Evolutionary conservation across 2,113 vertebrate genomes (phyloP).

Genomic region (Vimba vimba): DNA sequence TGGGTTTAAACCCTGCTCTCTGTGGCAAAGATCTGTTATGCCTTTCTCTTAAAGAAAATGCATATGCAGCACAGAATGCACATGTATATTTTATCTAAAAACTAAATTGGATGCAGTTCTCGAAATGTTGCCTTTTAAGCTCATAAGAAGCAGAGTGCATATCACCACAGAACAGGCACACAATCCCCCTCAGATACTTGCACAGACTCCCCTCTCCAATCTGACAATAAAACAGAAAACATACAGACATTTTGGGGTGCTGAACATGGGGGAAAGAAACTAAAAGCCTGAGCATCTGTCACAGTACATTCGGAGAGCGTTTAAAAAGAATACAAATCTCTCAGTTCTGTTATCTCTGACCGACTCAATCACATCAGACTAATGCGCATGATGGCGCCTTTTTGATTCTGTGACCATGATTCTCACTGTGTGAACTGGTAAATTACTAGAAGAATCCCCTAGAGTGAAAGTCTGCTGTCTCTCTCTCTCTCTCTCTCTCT

Average conservation of each 20-base stretch:
- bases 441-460: slow-evolving; percentile 18
- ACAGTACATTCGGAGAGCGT: background rate
- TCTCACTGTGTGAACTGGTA: slow-evolving; percentile 5
- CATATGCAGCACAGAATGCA: background rate
- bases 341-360: background rate
- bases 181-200: background rate
- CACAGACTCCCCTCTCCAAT: background rate
- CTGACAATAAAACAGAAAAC: background rate
- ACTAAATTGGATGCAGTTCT: slow-evolving; percentile 10
- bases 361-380: background rate
- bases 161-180: background rate
- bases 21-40: background rate
- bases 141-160: background rate
- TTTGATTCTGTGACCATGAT: slow-evolving; percentile 20
- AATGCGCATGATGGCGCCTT: background rate
- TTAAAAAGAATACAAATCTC: slow-evolving; percentile 17
- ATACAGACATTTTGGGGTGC: background rate
- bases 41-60: background rate
- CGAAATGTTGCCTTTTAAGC: background rate
- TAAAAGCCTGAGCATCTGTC: background rate
- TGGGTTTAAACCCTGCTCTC: background rate
- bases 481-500: background rate
- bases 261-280: background rate
- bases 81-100: slow-evolving; percentile 9
- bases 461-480: background rate